Conservation (phyloP, 2,113 vertebrate species). For the Cyprinodon tularosa region DNA sequence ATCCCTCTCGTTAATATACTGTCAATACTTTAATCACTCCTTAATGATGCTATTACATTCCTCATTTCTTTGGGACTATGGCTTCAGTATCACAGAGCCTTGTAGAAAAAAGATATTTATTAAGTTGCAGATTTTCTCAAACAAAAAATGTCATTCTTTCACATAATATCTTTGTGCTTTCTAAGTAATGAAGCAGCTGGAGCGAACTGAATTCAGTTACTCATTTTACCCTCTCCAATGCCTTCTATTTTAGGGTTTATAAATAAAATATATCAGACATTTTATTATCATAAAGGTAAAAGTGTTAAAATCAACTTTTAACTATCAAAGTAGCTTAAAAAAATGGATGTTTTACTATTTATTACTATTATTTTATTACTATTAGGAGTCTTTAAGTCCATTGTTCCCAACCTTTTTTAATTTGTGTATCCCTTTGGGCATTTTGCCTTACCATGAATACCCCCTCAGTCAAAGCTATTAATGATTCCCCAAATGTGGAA, state of each 20-base stretch:
- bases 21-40: constrained; percentile 67
- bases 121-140: neutral
- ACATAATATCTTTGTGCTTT: neutral
- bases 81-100: constrained; percentile 1
- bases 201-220: neutral
- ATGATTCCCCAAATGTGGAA: too few species aligned
- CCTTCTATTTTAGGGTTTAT: neutral
- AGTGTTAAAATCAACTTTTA: neutral
- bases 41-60: constrained; percentile 56
- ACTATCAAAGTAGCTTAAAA: neutral
- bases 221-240: neutral
- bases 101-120: constrained; percentile 15
- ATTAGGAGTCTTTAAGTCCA: too few species aligned
- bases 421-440: too few species aligned
- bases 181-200: neutral
- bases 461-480: too few species aligned
- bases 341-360: neutral
- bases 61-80: constrained; percentile 18
- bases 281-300: neutral
- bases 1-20: constrained; percentile 68
- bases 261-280: neutral
- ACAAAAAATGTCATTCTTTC: neutral
- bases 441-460: too few species aligned
- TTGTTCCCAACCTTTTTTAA: too few species aligned
- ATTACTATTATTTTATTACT: neutral